Conservation (phyloP, 92 coral and sea anemone species). For the Epizoanthus rinbou region DNA sequence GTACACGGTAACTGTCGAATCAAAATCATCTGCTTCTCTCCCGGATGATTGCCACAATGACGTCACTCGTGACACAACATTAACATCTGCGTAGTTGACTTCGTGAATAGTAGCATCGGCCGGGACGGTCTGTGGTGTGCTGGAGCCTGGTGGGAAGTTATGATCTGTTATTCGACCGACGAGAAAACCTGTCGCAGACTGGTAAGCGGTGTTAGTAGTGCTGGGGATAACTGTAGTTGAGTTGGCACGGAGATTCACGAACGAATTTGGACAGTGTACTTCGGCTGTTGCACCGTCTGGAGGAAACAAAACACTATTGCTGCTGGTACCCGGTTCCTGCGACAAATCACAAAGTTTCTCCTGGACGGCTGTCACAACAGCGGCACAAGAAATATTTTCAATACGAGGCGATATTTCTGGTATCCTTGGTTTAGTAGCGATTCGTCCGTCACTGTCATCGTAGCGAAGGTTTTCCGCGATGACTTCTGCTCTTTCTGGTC, state of each 20-base stretch:
- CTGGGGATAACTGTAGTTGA: neutral
- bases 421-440: neutral
- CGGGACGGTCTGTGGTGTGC: neutral
- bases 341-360: neutral
- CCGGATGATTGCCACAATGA: neutral
- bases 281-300: neutral
- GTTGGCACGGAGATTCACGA: neutral
- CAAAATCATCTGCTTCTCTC: neutral
- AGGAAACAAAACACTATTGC: neutral
- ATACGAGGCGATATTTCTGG: neutral
- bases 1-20: slow-evolving; percentile 20
- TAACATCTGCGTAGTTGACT: neutral
- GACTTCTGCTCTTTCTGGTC: neutral
- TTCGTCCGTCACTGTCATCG: neutral
- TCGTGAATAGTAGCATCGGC: neutral
- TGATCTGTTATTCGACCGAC: neutral
- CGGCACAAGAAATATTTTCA: neutral
- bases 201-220: neutral
- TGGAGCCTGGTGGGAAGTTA: neutral
- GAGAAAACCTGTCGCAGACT: neutral
- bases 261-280: neutral
- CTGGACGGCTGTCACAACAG: neutral
- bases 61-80: slow-evolving; percentile 32
- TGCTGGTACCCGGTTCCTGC: neutral
- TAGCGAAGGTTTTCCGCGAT: neutral